Base-by-base conservation (phyloP, 1,140 invertebrate species). In the Oscheius sp. region DNA sequence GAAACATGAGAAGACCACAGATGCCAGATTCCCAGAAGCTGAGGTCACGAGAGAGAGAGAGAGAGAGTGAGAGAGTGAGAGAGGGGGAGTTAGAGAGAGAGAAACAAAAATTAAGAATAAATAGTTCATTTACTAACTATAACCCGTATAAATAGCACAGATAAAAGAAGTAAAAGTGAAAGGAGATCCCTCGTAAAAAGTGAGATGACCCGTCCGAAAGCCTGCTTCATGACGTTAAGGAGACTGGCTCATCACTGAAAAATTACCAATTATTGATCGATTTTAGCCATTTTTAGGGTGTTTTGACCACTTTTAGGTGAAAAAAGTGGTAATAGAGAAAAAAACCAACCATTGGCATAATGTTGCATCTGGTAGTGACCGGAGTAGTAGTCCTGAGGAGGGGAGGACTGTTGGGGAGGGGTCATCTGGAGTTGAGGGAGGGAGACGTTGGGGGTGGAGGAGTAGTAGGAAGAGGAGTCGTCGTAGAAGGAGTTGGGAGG, bases 81-180 rank as follows among this genome's bases (percentile, higher is more conserved):
- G n/a, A n/a, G n/a, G n/a, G n/a, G n/a, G n/a, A n/a, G n/a, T n/a
- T n/a, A n/a, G n/a, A n/a, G n/a, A n/a, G n/a, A n/a, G n/a, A n/a
- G n/a, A n/a, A n/a, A n/a, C n/a, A n/a, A n/a, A n/a, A n/a, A n/a
- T n/a, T n/a, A n/a, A n/a, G n/a, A n/a, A n/a, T n/a, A n/a, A n/a
- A n/a, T n/a, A n/a, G n/a, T n/a, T n/a, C n/a, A 26, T 55, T 55
- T 55, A 55, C 28, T 55, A 23, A 10, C 38, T 42, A n/a, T 42
- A n/a, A 55, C 49, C 49, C 49, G 49, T 55, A n/a, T n/a, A 55
- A 55, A 13, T 13, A 55, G 49, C 49, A 55, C 49, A 55, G 28
- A n/a, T n/a, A 55, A 23, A 55, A 55, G 7, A 55, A 55, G 49
- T 55, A 26, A 55, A 55, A 55, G 28, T 13, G 38, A n/a, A n/a